These are phyloP conservation scores for Heliconius erato DNA, from an alignment of 2,888 invertebrate species.

Conservation along the genomic window DNA sequence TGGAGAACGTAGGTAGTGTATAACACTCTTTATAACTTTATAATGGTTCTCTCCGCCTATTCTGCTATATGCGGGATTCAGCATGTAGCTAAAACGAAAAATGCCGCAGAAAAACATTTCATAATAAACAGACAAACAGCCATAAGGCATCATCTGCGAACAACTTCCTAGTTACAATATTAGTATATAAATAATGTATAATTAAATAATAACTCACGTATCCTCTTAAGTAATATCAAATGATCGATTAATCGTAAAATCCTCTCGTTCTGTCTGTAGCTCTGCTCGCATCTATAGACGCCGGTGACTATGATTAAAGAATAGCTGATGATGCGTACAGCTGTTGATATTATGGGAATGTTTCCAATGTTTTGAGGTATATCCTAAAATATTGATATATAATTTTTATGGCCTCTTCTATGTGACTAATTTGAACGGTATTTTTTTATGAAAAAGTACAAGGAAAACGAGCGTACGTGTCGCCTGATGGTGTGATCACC, in stretches of 20 bases:
- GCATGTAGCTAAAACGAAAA: background rate
- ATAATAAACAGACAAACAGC: too few relatives aligned
- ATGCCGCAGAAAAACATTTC: too few relatives aligned
- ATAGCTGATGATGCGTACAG: slow-evolving; percentile 25
- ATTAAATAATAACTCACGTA: slow-evolving; percentile 34
- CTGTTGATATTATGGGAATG: slow-evolving; percentile 39
- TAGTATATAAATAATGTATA: background rate
- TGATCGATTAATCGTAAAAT: slow-evolving; percentile 44
- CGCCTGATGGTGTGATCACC: too few relatives aligned
- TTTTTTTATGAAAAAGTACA: too few relatives aligned
- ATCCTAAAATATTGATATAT: background rate
- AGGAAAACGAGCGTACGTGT: too few relatives aligned
- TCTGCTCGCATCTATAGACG: slow-evolving; percentile 45
- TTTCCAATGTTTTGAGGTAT: background rate
- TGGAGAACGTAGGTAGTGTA: too few relatives aligned
- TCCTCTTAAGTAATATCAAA: slow-evolving; percentile 44
- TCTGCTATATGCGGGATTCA: background rate
- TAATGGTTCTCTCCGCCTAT: background rate
- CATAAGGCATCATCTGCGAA: too few relatives aligned
- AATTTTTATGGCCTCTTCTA: background rate
- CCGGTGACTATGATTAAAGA: slow-evolving; percentile 29
- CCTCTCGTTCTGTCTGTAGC: slow-evolving; percentile 46
- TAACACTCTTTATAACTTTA: too few relatives aligned
- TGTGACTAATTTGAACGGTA: too few relatives aligned
- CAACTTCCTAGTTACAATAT: too few relatives aligned